Evolutionary conservation across 1,140 invertebrate species (phyloP).

Genomic region (Drosophila rufa): DNA sequence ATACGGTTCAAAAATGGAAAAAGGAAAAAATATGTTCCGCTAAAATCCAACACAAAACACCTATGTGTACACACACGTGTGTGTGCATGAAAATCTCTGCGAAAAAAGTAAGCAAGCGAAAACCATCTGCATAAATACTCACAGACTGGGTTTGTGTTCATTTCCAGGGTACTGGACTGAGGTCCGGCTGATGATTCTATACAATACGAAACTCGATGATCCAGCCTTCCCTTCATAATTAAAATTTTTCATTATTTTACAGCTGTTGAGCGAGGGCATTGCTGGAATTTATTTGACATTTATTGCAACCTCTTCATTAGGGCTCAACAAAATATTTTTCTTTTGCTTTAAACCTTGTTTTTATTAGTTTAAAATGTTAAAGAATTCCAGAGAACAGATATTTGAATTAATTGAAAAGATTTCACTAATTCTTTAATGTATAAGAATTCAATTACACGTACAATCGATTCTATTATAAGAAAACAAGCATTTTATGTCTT

Average conservation of each 20-base stretch:
- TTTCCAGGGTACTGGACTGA: constrained; percentile 4
- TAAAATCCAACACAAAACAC: constrained; percentile 46
- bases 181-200: constrained; percentile 31
- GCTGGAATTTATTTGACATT: constrained; percentile 29
- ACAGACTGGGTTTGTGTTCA: constrained; percentile 15
- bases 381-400: neutral
- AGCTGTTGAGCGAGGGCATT: constrained; percentile 21
- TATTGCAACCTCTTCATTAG: constrained; percentile 37
- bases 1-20: constrained; percentile 61
- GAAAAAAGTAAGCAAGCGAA: constrained; percentile 24
- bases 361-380: neutral
- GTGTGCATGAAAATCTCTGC: constrained; percentile 22
- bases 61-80: constrained; percentile 7
- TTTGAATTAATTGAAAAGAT: neutral
- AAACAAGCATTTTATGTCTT: neutral
- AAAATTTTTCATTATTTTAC: constrained; percentile 16
- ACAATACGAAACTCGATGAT: neutral
- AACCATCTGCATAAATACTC: constrained; percentile 74
- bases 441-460: neutral
- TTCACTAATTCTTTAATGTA: neutral
- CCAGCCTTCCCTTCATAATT: constrained; percentile 6
- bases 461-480: neutral
- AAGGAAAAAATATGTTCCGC: constrained; percentile 38
- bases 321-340: constrained; percentile 22
- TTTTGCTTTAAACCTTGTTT: neutral